Percentiles rank a stretch among this genome's conserved stretches.
phyloP scores from a whole-genome alignment of 1,140 invertebrate genomes.

The Grapholita molesta region DNA sequence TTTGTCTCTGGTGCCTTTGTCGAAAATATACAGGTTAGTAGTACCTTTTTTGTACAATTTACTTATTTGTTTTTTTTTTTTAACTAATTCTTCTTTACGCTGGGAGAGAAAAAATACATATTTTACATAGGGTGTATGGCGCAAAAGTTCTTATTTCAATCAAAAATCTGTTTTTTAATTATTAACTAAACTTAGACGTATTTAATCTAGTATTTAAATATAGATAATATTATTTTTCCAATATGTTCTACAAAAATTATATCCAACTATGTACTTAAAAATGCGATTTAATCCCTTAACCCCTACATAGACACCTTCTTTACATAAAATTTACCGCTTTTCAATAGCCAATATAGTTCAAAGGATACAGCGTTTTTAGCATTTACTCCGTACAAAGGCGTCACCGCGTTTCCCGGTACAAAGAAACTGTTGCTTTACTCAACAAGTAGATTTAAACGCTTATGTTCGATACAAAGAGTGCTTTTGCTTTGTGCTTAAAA shows the following conservation, averaged over 20 bases:
- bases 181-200: too few relatives aligned
- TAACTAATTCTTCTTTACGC: not conserved
- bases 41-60: not conserved
- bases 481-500: not conserved
- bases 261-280: not conserved
- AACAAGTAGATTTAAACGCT: conserved; percentile 1
- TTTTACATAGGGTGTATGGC: not conserved
- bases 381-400: not conserved
- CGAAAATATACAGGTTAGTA: not conserved
- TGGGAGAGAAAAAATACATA: not conserved
- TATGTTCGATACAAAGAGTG: not conserved
- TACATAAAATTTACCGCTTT: not conserved
- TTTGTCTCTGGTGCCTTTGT: conserved; percentile 24
- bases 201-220: too few relatives aligned
- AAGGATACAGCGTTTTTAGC: not conserved
- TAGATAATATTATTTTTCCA: too few relatives aligned
- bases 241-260: not conserved
- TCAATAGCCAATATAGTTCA: not conserved
- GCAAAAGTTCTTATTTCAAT: not conserved
- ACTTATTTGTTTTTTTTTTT: not conserved
- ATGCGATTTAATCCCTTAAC: not conserved
- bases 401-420: not conserved
- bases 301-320: not conserved
- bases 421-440: conserved; percentile 10
- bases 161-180: too few relatives aligned